Evolutionary conservation across 1,140 invertebrate species (phyloP), one percentile per base, ranked within the genome.

Genomic region (Hypothenemus hampei): DNA sequence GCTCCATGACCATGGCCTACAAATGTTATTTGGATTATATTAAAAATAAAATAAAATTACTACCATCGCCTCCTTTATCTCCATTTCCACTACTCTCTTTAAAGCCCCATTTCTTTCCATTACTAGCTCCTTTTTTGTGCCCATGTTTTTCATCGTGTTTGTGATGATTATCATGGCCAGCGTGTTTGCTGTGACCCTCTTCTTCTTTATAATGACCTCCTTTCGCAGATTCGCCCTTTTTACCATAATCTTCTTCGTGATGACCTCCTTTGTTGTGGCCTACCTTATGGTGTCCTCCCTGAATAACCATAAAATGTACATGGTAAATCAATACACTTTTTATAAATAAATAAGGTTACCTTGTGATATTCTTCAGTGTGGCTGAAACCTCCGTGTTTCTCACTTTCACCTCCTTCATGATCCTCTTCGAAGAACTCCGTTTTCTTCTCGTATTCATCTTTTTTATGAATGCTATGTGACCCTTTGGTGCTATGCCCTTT

Each of bases 401-500:
- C 81, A 46, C 80, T 75, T n/a, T 81, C 79, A 1, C 73, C 78
- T 11, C 77, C 80, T 54, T 84, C 82, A 26, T 84, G 78, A 58
- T 80, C 79, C 63, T 86, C 83, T 58, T 86, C 83, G 57, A 82
- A 85, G 73, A 86, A 86, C 61, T 85, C 81, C 8, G 83, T 78
- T 54, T 81, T 83, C 67, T 85, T 86, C 57, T 84, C 80, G 61
- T 84, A 86, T 60, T 85, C 83, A 53, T 86, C 81, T 65, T 84
- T 85, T 64, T 85, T 85, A 62, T 83, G 81, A 21, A 85, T 78
- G 59, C 82, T 83, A 60, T 85, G 84, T 59, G 81, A 79, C 5
- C 84, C 84, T 66, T 85, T 84, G 0, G 83, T 85, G 63, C 78
- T 83, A 67, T 85, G 81, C 0, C 83, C 83, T 67, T 86, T 84